These are phyloP conservation scores for Sussaba pulchella DNA, from an alignment of 2,888 invertebrate species.

Conservation along the genomic window DNA sequence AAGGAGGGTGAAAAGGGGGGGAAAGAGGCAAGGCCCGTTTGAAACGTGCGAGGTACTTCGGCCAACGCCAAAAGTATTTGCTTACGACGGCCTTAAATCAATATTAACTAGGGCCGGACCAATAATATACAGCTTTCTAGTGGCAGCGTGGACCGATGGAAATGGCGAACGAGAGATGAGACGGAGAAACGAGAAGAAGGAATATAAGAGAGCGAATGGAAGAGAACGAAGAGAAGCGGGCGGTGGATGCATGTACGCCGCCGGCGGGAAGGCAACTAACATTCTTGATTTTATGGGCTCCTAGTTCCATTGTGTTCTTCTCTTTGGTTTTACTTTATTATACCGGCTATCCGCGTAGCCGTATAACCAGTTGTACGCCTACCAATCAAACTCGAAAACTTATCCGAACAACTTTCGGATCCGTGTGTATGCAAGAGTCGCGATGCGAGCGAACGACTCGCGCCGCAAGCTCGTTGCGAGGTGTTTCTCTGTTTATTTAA, in stretches of 20 bases:
- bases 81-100: conserved; percentile 73
- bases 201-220: conserved; percentile 53
- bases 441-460: conserved; percentile 6
- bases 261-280: conserved; percentile 74
- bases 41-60: conserved; percentile 67
- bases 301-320: conserved; percentile 73
- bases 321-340: conserved; percentile 73
- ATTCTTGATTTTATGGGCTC: conserved; percentile 75
- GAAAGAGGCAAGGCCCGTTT: conserved; percentile 62
- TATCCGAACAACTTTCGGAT: conserved; percentile 58
- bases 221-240: conserved; percentile 39
- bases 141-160: conserved; percentile 64
- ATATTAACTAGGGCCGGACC: conserved; percentile 73
- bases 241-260: conserved; percentile 68
- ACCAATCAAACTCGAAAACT: conserved; percentile 72
- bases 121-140: conserved; percentile 73
- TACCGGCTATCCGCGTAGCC: conserved; percentile 63
- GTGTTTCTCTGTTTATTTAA: conserved; percentile 72
- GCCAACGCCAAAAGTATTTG: conserved; percentile 71
- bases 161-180: conserved; percentile 61
- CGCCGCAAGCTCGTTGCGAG: conserved; percentile 42
- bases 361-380: conserved; percentile 72
- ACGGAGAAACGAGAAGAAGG: conserved; percentile 34
- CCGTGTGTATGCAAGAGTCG: conserved; percentile 23
- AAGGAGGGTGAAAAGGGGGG: conserved; percentile 44